Base-by-base conservation (phyloP, 1,140 invertebrate genomes). In the Cyclargus thomasi region DNA sequence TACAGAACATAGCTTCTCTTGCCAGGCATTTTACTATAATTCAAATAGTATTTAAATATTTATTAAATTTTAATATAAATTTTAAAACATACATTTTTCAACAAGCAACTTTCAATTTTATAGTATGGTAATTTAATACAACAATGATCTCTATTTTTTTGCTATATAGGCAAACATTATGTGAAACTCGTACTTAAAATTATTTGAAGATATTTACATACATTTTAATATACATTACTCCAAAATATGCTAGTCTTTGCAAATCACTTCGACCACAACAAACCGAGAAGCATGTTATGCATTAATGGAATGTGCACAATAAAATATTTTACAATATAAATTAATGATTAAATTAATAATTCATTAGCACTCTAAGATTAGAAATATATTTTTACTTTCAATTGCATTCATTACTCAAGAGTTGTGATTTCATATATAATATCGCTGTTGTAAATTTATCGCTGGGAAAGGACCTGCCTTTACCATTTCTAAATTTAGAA, bases 311-410 rank as follows among this genome's bases (percentile, higher is more conserved):
- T 88, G 80, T 88, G 76, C 76, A 84, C 71, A 84, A 80, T 79
- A 82, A 81, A 81, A 82, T 86, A 90, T 88, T 86, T 82, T 90
- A 90, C 81, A 90, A 76, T 79, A 81, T 80, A 79, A 78, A 76
- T 80, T 81, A 75, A 83, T 82, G 69, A 79, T 83, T 85, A 81
- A 88, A 86, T 86, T 89, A 88, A 87, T 89, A 86, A 79, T 86
- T 85, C 79, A 89, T 88, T 90, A 90, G 85, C 87, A 90, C 87
- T 83, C 85, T 90, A 88, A 70, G 80, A 74, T 86, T 87, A 84
- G 71, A 82, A 87, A 85, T 87, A 87, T 83, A 81, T 75, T 82
- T 77, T 71, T 82, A 83, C 78, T 78, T 69, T 81, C 76, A 74
- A 63, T 77, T 66, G 62, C 83, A 77, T 67, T 73, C 83, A 82